phyloP scores from a whole-genome alignment of 2,797 vertebrate species.

The Rhincodon typus region DNA sequence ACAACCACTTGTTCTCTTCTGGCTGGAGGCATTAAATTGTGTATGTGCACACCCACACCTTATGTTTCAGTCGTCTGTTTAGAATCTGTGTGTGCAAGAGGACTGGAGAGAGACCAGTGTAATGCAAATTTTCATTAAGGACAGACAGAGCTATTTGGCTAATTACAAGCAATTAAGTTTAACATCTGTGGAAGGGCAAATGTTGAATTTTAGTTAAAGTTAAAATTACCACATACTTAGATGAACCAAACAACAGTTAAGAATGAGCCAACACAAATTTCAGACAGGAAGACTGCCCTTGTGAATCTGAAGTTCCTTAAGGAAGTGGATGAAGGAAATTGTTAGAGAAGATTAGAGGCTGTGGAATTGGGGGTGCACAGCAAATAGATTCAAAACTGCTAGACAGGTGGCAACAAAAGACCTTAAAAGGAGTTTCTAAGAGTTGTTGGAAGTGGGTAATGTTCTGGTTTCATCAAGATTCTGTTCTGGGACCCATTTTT shows the following conservation, averaged over 20 bases:
- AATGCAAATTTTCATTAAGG: not conserved
- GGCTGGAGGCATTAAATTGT: no score
- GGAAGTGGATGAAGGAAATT: not conserved
- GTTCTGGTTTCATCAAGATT: not conserved
- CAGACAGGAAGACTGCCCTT: not conserved
- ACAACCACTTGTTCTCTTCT: not conserved
- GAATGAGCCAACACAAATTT: not conserved
- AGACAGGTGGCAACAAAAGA: not conserved
- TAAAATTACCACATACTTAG: not conserved
- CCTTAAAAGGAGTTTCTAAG: not conserved
- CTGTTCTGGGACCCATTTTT: not conserved
- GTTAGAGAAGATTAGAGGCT: not conserved
- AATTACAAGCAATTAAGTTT: not conserved
- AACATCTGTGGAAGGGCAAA: not conserved
- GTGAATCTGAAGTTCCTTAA: not conserved
- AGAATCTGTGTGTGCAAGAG: not conserved
- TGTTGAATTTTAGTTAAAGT: not conserved
- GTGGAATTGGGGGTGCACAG: not conserved
- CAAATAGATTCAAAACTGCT: not conserved
- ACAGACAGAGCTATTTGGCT: not conserved
- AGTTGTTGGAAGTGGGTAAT: not conserved
- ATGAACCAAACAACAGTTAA: not conserved
- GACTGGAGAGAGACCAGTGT: not conserved
- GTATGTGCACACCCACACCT: no score
- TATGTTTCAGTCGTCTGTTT: not conserved